Percentiles rank a stretch among this genome's conserved stretches.
Evolutionary conservation across 2,797 vertebrate species (phyloP).

Genomic region (Setipinna tenuifilis): DNA sequence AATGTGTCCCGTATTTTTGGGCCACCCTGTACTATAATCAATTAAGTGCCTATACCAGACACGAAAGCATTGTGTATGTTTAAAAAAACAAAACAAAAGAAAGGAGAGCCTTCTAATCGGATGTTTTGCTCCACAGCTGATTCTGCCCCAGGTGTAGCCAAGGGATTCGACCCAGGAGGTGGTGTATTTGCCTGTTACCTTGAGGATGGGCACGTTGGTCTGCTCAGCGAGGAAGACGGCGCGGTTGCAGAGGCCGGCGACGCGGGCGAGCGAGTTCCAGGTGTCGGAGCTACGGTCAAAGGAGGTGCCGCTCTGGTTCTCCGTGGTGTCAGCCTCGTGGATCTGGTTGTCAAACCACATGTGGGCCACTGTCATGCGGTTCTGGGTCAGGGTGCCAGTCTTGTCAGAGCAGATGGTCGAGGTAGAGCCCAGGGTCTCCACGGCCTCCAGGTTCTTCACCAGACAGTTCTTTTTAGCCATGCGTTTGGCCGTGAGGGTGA

Average conservation of each 20-base stretch:
- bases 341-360: conserved; percentile 94
- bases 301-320: conserved; percentile 84
- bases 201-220: conserved; percentile 82
- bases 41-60: too few species aligned
- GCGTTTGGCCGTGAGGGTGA: conserved; percentile 87
- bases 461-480: conserved; percentile 89
- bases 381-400: conserved; percentile 87
- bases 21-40: too few species aligned
- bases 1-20: too few species aligned
- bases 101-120: too few species aligned
- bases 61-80: too few species aligned
- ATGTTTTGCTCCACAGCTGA: too few species aligned
- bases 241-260: conserved; percentile 85
- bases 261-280: conserved; percentile 78
- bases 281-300: conserved; percentile 84
- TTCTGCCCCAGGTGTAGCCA: too few species aligned
- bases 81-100: too few species aligned
- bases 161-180: not conserved
- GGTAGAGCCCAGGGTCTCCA: conserved; percentile 86
- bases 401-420: conserved; percentile 90
- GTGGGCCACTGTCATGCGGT: conserved; percentile 87
- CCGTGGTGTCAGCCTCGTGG: conserved; percentile 86
- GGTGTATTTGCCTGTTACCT: conserved; percentile 64
- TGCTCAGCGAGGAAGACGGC: conserved; percentile 86
- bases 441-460: conserved; percentile 86